Conservation (phyloP, 1,140 invertebrate species). For the Heliothis subflexa region DNA sequence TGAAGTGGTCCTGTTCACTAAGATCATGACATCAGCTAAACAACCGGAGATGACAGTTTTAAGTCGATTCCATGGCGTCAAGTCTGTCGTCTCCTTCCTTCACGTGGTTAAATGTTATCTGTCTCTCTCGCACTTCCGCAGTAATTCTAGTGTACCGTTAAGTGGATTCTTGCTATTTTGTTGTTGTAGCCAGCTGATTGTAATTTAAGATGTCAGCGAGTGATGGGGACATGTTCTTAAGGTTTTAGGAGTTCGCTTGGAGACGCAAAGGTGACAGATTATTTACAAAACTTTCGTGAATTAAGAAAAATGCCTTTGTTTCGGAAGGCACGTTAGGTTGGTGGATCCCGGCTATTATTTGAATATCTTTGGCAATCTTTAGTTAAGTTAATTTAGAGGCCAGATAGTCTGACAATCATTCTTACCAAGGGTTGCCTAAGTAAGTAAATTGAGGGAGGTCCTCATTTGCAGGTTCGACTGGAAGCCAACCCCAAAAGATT, state of each 20-base stretch:
- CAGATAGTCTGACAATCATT: too few relatives aligned
- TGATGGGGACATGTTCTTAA: not conserved
- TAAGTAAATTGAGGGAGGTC: too few relatives aligned
- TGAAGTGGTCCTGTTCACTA: conserved; percentile 3
- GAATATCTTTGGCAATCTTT: not conserved
- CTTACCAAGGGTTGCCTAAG: too few relatives aligned
- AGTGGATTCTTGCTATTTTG: conserved; percentile 9
- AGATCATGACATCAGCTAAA: conserved; percentile 19
- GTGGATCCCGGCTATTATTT: not conserved
- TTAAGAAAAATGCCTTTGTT: too few relatives aligned
- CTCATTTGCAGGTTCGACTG: too few relatives aligned
- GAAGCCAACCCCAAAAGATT: too few relatives aligned
- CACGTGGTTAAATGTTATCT: too few relatives aligned
- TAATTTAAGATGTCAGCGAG: not conserved
- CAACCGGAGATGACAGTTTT: conserved; percentile 29
- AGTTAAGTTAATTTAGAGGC: not conserved
- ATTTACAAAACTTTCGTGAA: too few relatives aligned
- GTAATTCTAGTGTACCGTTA: conserved; percentile 31
- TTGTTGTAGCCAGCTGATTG: conserved; percentile 22
- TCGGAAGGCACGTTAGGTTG: too few relatives aligned
- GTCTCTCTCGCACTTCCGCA: not conserved
- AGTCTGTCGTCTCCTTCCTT: not conserved
- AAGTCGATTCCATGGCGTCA: not conserved
- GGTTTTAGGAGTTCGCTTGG: too few relatives aligned
- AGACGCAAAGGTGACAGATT: too few relatives aligned